Evolutionary conservation across 2,888 invertebrate species (phyloP), one percentile per base, ranked within the genome.

Genomic region (Nycteola revayana): DNA sequence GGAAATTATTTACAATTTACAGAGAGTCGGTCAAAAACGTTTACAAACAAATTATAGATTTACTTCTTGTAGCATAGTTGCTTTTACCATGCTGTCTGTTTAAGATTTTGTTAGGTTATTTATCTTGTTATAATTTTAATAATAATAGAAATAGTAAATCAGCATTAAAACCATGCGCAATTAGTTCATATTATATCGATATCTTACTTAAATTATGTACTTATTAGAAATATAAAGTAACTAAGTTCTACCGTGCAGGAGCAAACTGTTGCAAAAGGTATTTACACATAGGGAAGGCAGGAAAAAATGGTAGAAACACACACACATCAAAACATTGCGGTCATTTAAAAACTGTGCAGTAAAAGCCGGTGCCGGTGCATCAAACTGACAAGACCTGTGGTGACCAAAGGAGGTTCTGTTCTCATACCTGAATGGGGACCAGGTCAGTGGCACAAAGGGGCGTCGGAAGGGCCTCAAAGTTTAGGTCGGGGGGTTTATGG

Each of bases 401-500:
- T 7, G 7, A 21, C 76, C 78, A 72, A 74, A 80, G 75, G 77
- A 76, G 73, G 71, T 73, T 76, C 50, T 14, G 5, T 14, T 55
- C 44, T 81, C 88, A 85, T 88, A 89, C 89, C 89, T 89, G 89
- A 62, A 89, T 89, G 37, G 89, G 88, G 71, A 89, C 82, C 79
- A 89, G 70, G 67, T 87, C 85, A 55, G 85, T 87, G 80, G 74
- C 79, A 84, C 86, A 84, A 57, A 83, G 54, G 75, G 90, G 83
- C 76, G 85, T 78, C 66, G 75, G 66, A 72, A 83, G 74, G 69
- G 84, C 86, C 57, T 87, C 86, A 83, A 89, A 89, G 75, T 81
- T 85, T 80, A 89, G 84, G 70, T 89, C 88, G 65, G 88, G 89
- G 75, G 88, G 88, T 78, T 88, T 89, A 81, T 84, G 87, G 80